These are phyloP conservation scores for Cotesia congregata DNA, from an alignment of 2,888 invertebrate genomes.

Conservation along the genomic window DNA sequence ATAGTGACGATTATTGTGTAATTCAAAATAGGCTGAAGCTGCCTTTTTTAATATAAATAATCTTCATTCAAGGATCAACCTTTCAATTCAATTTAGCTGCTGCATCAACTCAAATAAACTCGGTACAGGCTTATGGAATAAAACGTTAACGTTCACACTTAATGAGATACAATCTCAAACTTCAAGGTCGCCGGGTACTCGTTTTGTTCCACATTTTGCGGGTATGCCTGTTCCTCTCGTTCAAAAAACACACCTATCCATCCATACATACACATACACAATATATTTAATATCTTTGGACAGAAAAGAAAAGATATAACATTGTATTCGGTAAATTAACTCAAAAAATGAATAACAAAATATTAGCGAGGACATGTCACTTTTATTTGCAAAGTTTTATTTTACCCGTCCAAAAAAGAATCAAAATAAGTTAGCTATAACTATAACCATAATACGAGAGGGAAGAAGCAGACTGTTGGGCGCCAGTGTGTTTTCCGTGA, in stretches of 20 bases:
- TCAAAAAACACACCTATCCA: not conserved
- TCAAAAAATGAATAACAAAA: not conserved
- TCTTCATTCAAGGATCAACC: constrained; percentile 1
- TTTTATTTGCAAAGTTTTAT: not conserved
- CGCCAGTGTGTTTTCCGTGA: constrained; percentile 10
- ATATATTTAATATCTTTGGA: too few relatives aligned
- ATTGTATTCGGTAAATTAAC: too few relatives aligned
- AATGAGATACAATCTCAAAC: constrained; percentile 27
- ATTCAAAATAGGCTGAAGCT: not conserved
- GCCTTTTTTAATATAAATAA: not conserved
- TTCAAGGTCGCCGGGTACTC: constrained; percentile 27
- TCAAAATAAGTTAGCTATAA: constrained; percentile 3
- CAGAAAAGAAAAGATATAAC: too few relatives aligned
- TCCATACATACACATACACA: too few relatives aligned
- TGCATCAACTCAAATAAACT: not conserved
- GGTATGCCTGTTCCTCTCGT: not conserved
- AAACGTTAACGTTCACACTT: constrained; percentile 13
- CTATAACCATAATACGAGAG: not conserved
- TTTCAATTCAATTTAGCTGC: constrained; percentile 1
- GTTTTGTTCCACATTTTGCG: constrained; percentile 25
- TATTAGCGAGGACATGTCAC: not conserved
- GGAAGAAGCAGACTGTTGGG: constrained; percentile 18
- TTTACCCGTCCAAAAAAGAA: not conserved
- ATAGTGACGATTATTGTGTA: not conserved
- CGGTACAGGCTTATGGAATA: not conserved